Evolutionary conservation across 2,888 invertebrate species (phyloP).

Genomic region (Cecidostiba fungosa): DNA sequence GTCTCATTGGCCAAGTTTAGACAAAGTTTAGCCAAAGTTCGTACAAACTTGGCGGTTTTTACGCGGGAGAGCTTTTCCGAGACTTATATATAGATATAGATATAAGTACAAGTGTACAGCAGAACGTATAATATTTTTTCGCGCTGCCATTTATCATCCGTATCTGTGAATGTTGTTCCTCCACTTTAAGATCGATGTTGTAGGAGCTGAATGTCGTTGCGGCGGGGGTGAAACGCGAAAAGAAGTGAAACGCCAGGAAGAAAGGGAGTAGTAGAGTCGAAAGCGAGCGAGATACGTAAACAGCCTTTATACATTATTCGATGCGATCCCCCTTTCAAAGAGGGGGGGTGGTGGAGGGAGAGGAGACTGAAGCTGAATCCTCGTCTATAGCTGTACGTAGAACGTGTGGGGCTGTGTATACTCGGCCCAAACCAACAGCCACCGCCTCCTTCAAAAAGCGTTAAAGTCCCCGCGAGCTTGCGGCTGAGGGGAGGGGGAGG

Average conservation of each 20-base stretch:
- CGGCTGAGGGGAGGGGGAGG: slow-evolving; percentile 56
- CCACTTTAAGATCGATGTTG: slow-evolving; percentile 41
- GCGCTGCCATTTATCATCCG: slow-evolving; percentile 33
- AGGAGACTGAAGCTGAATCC: not conserved
- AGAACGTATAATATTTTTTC: slow-evolving; percentile 4
- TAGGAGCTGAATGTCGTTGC: slow-evolving; percentile 12
- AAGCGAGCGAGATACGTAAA: slow-evolving; percentile 61
- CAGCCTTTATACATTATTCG: slow-evolving; percentile 63
- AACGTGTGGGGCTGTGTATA: not conserved
- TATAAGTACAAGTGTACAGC: not conserved
- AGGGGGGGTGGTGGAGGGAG: not conserved
- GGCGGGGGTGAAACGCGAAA: not conserved
- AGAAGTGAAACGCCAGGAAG: slow-evolving; percentile 20
- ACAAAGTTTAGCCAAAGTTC: too few relatives aligned
- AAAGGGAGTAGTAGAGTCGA: slow-evolving; percentile 16
- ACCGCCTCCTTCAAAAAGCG: slow-evolving; percentile 64
- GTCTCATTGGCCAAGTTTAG: too few relatives aligned
- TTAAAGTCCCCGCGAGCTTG: slow-evolving; percentile 64
- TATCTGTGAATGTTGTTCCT: slow-evolving; percentile 36
- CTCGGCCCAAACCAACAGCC: not conserved
- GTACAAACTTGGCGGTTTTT: too few relatives aligned
- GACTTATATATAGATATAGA: not conserved
- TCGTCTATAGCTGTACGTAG: not conserved
- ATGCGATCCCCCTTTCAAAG: slow-evolving; percentile 24
- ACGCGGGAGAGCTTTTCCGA: not conserved